Evolutionary conservation across 2,113 vertebrate genomes (phyloP).

Genomic region (Hemiprocne comata): DNA sequence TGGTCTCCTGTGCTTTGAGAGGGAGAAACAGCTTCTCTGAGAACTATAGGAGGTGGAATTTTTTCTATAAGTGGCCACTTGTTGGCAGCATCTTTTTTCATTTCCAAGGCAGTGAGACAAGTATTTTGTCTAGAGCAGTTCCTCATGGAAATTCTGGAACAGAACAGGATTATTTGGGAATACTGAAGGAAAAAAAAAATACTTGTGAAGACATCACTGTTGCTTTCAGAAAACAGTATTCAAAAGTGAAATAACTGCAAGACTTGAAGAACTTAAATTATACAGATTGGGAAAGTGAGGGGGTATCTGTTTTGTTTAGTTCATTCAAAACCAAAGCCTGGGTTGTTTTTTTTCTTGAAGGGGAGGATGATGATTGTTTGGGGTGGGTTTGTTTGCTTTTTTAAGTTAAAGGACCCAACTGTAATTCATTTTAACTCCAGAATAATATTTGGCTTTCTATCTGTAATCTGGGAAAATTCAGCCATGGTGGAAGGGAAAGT

Average conservation of each 20-base stretch:
- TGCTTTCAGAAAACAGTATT: not conserved
- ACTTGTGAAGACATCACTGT: not conserved
- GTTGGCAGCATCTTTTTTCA: slow-evolving; percentile 3
- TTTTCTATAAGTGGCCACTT: not conserved
- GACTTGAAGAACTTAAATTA: not conserved
- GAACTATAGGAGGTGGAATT: not conserved
- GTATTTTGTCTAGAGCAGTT: not conserved
- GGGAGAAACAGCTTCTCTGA: not conserved
- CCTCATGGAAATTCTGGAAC: not conserved
- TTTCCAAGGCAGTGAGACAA: not conserved
- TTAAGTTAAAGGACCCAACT: not conserved
- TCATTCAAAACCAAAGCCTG: not conserved
- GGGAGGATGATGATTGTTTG: not conserved
- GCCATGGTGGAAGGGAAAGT: not conserved
- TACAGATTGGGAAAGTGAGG: fast-evolving
- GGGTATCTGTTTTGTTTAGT: not conserved
- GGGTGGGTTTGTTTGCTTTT: not conserved
- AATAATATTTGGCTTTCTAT: not conserved
- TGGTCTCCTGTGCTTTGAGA: not conserved
- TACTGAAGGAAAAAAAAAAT: not conserved
- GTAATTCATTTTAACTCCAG: not conserved
- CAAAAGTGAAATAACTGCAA: not conserved
- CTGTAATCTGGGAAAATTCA: not conserved
- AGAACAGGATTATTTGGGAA: not conserved
- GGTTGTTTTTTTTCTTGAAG: not conserved